phyloP scores from a whole-genome alignment of 2,113 vertebrate species.

The Cryptotis parvus region DNA sequence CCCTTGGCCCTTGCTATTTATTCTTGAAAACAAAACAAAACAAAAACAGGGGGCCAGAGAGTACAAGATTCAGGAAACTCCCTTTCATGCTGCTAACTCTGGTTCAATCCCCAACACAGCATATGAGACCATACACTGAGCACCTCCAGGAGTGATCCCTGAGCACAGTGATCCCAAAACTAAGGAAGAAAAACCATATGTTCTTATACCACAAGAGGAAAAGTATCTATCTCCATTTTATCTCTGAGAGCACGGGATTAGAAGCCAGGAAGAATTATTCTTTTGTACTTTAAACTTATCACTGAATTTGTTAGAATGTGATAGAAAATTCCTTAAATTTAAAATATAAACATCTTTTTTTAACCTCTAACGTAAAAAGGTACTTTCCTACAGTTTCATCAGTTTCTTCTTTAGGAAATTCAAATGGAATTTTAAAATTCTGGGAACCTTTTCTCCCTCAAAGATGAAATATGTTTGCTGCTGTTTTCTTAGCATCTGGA shows the following conservation, averaged over 20 bases:
- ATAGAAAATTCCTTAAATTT: background rate
- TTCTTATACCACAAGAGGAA: background rate
- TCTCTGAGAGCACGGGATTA: background rate
- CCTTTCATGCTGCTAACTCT: too few species aligned
- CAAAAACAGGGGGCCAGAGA: too few species aligned
- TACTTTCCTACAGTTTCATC: background rate
- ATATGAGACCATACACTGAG: too few species aligned
- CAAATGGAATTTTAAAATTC: background rate
- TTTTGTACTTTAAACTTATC: background rate
- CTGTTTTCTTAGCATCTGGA: background rate
- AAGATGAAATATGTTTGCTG: background rate
- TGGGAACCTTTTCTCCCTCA: background rate
- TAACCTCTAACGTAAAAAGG: background rate
- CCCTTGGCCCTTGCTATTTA: too few species aligned
- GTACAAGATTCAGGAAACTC: too few species aligned
- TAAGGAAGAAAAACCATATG: background rate
- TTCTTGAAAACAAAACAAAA: too few species aligned
- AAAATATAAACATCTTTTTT: constrained; percentile 21
- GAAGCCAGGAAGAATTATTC: background rate
- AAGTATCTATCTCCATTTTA: background rate
- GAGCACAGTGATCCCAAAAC: background rate
- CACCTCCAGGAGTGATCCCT: too few species aligned
- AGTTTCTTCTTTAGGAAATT: constrained; percentile 4
- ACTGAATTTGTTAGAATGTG: background rate
- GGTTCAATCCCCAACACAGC: too few species aligned